Percentiles rank a stretch among this genome's conserved stretches.
These are phyloP conservation scores for Mola mola DNA, from an alignment of 2,113 vertebrate species.

Conservation along the genomic window DNA sequence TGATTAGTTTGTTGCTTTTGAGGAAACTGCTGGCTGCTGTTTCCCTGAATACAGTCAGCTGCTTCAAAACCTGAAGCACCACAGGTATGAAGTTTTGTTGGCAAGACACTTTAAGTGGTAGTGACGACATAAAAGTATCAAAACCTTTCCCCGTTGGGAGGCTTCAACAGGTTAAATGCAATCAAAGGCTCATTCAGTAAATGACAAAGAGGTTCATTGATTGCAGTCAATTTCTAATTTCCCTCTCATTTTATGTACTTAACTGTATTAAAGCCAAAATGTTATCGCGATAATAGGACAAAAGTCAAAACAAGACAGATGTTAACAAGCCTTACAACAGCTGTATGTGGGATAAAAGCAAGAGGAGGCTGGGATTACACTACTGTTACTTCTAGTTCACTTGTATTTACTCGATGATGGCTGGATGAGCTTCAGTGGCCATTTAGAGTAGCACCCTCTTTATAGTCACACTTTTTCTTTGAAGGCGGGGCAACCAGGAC, in stretches of 20 bases:
- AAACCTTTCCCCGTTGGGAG: not conserved
- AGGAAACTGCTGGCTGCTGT: conserved; percentile 21
- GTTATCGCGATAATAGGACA: conserved; percentile 4
- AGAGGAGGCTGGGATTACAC: no score
- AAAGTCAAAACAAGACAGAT: conserved; percentile 34
- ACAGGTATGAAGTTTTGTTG: conserved; percentile 38
- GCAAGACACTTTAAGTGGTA: conserved; percentile 21
- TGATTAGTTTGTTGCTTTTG: conserved; percentile 44
- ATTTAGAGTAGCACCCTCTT: no score
- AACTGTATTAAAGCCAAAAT: conserved; percentile 15
- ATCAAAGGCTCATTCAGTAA: not conserved
- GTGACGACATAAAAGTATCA: conserved; percentile 40
- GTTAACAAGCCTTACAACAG: conserved; percentile 34
- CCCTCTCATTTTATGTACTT: not conserved
- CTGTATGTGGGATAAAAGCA: no score
- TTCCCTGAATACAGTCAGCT: conserved; percentile 36
- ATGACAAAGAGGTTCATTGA: conserved; percentile 3
- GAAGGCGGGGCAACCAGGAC: no score
- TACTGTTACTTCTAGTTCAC: no score
- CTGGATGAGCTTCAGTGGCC: no score
- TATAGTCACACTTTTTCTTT: no score
- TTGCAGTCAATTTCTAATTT: not conserved
- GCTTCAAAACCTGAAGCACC: conserved; percentile 12
- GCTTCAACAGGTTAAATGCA: not conserved
- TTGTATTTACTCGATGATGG: no score